Base-by-base conservation (phyloP, 2,113 vertebrate genomes). In the Ptilonorhynchus violaceus region DNA sequence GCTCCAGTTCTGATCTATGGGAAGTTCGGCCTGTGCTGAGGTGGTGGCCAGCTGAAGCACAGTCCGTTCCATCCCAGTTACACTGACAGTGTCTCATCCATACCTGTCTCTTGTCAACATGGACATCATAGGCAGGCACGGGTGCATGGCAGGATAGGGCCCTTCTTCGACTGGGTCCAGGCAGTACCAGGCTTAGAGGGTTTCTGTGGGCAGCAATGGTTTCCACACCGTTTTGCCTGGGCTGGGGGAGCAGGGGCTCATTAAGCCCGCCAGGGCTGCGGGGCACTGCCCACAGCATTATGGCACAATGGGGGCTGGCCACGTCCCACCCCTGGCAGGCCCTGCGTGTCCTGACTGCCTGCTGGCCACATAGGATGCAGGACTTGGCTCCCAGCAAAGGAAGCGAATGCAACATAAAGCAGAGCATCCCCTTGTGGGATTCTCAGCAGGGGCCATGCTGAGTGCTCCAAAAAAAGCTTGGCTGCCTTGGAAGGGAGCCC, bases 21-120 rank as follows among this genome's bases (percentile, higher is more conserved):
- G 75, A 64, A 67, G 42, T 13, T 28, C 11, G 73, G 79, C 44
- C 59, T 5, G 0, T 60, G 44, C 85, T 27, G 47, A 17, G 67
- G 50, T 21, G 41, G 31, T 7, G 20, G 24, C 27, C 3, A 5
- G 73, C 8, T 25, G 81, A 17, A 60, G 76, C 46, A 44, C 41
- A 10, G 25, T 47, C 42, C 42, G 49, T 56, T 24, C 21, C 42
- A 77, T 22, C 35, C 63, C 1, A 0, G 25, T 16, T 14, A 9
- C 24, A 7, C 37, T 19, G 22, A 9, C 0, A 0, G 22, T 25
- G 24, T 44, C 24, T 52, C 0, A 0, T n/a, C 70, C 35, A 2
- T 15, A 10, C 35, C 27, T 6, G 30, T 33, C 35, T 46, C 46
- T 49, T n/a, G 15, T 18, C 37, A 16, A 0, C 1, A 1, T 24